Evolutionary conservation across 2,888 invertebrate species (phyloP).

Genomic region (Tanypteryx hageni): DNA sequence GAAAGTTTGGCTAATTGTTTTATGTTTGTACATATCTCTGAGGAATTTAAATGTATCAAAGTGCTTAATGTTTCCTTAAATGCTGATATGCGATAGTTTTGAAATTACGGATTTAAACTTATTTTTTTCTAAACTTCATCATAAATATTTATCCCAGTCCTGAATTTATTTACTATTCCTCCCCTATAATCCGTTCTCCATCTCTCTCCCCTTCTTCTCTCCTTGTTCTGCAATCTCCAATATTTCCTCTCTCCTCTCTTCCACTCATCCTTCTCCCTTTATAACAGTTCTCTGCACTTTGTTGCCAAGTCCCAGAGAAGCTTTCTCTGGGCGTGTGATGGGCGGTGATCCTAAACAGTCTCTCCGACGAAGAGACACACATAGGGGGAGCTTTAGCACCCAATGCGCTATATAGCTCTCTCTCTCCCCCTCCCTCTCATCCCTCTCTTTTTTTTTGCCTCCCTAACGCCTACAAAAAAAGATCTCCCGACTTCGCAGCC

Average conservation of each 20-base stretch:
- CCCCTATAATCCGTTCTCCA: background rate
- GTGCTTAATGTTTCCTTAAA: too few relatives aligned
- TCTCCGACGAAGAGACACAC: background rate
- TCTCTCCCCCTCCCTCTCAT: too few relatives aligned
- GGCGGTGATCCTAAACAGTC: background rate
- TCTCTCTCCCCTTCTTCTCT: background rate
- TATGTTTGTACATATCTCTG: too few relatives aligned
- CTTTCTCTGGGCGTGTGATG: background rate
- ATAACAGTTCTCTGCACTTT: too few relatives aligned
- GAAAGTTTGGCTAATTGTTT: too few relatives aligned
- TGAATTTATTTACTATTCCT: background rate
- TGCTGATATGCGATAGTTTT: too few relatives aligned
- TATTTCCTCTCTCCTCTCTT: background rate
- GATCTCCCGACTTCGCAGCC: slow-evolving; percentile 1
- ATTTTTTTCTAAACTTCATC: too few relatives aligned
- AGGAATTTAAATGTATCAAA: too few relatives aligned
- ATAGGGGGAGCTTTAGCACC: background rate
- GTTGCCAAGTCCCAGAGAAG: too few relatives aligned
- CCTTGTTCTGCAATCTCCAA: background rate
- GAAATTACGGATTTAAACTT: too few relatives aligned
- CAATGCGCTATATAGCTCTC: too few relatives aligned
- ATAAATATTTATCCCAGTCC: too few relatives aligned
- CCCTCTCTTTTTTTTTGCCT: background rate
- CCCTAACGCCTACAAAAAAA: background rate
- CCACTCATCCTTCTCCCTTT: background rate